Base-by-base conservation (phyloP, 2,113 vertebrate species). In the Lutjanus erythropterus region DNA sequence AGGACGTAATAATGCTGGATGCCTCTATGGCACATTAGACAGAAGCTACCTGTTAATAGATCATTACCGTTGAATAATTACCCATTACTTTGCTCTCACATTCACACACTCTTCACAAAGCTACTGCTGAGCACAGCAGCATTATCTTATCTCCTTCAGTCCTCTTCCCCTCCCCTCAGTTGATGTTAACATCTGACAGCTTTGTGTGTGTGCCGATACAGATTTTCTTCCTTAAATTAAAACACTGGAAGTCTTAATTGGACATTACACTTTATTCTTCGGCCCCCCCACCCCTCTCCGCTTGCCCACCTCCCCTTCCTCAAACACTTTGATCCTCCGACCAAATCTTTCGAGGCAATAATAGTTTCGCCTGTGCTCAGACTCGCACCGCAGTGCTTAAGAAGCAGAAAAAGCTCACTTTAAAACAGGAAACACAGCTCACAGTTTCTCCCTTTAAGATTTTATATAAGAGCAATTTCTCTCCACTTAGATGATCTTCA, bases 51-150 rank as follows among this genome's bases (percentile, higher is more conserved):
- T 90, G 86, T 83, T 93, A 93, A 91, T 86, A 90, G 90, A 91
- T 89, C 88, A 91, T 94, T 93, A 94, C 71, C 66, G 78, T 84
- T 75, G 80, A 86, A 86, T 91, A 91, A 95, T 94, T 86, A 88
- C 71, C 87, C 84, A 84, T 91, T 91, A 81, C 85, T 83, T 85
- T 79, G 72, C 86, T 78, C 81, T 85, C 75, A 67, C 86, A 59
- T 85, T 84, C 74, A 77, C 53, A 85, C 60, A 49, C 71, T 78
- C 85, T 58, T 88, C 88, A 90, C 89, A 87, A 73, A 87, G 82
- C 84, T 23, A 77, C 64, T 82, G 81, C 86, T 86, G 89, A 89
- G 91, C 80, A 72, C 82, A 89, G 89, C 80, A 55, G 76, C 50
- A 39, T 52, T 35, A 70, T 84, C 80, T 79, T 86, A 87, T 86